A percentile compares a stretch with the other conserved stretches of the same genome.
These are phyloP conservation scores for Drosophila takahashii DNA, from an alignment of 1,140 invertebrate genomes.

Conservation along the genomic window DNA sequence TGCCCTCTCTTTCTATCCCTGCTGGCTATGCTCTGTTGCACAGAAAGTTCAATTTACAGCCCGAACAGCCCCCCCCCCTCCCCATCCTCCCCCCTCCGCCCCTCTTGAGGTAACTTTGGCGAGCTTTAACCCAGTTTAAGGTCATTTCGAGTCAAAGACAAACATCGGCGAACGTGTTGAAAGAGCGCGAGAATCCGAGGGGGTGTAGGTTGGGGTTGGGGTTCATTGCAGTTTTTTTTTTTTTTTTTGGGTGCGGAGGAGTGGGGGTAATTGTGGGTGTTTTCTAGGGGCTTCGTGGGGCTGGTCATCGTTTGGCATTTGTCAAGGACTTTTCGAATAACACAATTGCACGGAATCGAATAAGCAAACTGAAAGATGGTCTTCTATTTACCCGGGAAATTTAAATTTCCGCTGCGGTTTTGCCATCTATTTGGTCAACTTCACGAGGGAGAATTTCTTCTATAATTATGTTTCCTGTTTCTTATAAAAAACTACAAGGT, in stretches of 20 bases:
- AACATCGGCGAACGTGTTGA: slow-evolving; percentile 42
- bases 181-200: neutral
- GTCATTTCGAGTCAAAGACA: slow-evolving; percentile 81
- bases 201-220: neutral
- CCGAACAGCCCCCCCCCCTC: neutral
- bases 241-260: neutral
- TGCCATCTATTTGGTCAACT: neutral
- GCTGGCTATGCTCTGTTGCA: slow-evolving; percentile 64
- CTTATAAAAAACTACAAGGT: too few relatives aligned
- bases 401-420: neutral
- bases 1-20: slow-evolving; percentile 1
- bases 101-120: slow-evolving; percentile 58
- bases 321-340: slow-evolving; percentile 60
- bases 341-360: slow-evolving; percentile 32
- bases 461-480: neutral
- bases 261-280: neutral
- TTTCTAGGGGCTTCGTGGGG: neutral
- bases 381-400: slow-evolving; percentile 4
- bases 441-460: neutral
- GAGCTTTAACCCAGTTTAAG: slow-evolving; percentile 82
- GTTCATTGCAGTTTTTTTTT: slow-evolving; percentile 34
- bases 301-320: slow-evolving; percentile 57
- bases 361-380: neutral
- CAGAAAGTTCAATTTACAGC: slow-evolving; percentile 74
- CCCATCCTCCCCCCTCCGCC: neutral